phyloP scores from a whole-genome alignment of 2,888 invertebrate species.

The Rapana venosa region DNA sequence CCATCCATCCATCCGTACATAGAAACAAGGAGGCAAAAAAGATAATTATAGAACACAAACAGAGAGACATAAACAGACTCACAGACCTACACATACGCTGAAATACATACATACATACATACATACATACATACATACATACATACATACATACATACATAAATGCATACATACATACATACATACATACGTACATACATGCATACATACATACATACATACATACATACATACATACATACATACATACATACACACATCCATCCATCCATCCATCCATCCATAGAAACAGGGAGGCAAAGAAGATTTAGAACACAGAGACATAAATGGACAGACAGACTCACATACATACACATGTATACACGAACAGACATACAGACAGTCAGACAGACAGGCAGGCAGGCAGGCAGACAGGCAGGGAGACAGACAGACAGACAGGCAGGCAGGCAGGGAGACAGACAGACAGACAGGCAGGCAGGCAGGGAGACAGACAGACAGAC shows the following conservation, averaged over 20 bases:
- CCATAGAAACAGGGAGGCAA: too few species aligned
- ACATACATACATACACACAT: not conserved
- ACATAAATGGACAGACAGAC: too few species aligned
- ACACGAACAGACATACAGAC: too few species aligned
- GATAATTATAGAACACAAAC: not conserved
- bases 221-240: constrained; percentile 3
- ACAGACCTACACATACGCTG: not conserved
- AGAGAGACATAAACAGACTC: not conserved
- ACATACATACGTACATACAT: not conserved
- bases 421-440: too few species aligned
- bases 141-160: not conserved
- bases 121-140: constrained; percentile 7
- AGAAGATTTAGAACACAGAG: too few species aligned
- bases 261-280: too few species aligned
- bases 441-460: too few species aligned
- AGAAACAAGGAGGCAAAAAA: not conserved
- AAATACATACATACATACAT: not conserved
- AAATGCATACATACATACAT: constrained; percentile 1
- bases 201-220: constrained; percentile 1
- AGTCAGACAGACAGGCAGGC: too few species aligned
- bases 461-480: too few species aligned
- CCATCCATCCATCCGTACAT: not conserved
- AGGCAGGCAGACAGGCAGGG: too few species aligned
- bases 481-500: too few species aligned
- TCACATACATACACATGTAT: too few species aligned